Percentiles rank a stretch among this genome's conserved stretches.
These are phyloP conservation scores for Ricordea florida DNA, from an alignment of 92 coral and sea anemone species.

Conservation along the genomic window DNA sequence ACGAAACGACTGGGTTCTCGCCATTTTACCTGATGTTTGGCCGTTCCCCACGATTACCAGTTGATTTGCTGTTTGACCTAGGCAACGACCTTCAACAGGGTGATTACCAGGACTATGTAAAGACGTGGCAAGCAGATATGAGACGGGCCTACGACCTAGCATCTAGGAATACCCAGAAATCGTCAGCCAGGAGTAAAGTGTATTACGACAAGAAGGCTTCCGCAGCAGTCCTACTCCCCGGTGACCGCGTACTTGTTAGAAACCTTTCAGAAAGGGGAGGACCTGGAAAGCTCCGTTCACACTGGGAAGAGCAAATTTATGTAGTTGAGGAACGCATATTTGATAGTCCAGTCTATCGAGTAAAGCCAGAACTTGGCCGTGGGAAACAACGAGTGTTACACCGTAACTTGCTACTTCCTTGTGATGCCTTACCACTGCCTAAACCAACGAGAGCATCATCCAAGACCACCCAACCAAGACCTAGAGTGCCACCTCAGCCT, in stretches of 20 bases:
- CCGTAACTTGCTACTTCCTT: conserved; percentile 61
- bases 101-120: conserved; percentile 46
- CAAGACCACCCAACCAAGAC: neutral
- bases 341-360: conserved; percentile 52
- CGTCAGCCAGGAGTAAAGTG: conserved; percentile 22
- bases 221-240: conserved; percentile 25
- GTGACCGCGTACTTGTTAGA: conserved; percentile 57
- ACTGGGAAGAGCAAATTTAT: conserved; percentile 61
- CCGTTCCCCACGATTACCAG: conserved; percentile 48
- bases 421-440: conserved; percentile 52
- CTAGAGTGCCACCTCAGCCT: neutral
- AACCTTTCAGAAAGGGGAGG: conserved; percentile 61
- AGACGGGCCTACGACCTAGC: conserved; percentile 52
- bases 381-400: conserved; percentile 53
- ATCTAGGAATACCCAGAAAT: neutral
- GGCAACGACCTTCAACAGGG: neutral
- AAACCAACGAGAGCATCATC: neutral
- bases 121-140: conserved; percentile 66
- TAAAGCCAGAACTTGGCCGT: conserved; percentile 38
- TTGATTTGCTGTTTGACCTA: conserved; percentile 42
- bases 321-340: conserved; percentile 26
- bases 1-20: conserved; percentile 64
- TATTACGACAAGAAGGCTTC: conserved; percentile 35
- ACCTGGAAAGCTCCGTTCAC: conserved; percentile 65
- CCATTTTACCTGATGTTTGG: conserved; percentile 67